Percentiles rank a stretch among this genome's conserved stretches.
Conservation (phyloP, 2,797 vertebrate species). For the Sibirionetta formosa region DNA sequence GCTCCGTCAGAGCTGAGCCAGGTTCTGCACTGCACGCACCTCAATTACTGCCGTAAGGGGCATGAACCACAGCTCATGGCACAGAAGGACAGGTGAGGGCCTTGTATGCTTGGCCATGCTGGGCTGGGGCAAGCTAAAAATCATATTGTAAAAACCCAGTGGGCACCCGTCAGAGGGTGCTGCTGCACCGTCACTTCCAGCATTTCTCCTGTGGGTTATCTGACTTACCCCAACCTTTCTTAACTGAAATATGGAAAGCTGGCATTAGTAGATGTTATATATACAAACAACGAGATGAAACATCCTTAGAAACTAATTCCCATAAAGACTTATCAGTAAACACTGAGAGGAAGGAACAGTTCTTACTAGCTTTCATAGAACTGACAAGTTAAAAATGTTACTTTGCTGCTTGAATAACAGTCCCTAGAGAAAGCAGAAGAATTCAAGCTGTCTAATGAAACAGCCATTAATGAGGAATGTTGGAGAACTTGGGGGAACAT, state of each 20-base stretch:
- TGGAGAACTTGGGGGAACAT: constrained; percentile 3
- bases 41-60: background rate
- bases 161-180: background rate
- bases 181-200: background rate
- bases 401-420: background rate
- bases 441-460: background rate
- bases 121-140: background rate
- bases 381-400: background rate
- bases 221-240: background rate
- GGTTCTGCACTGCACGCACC: background rate
- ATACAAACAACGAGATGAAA: background rate
- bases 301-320: too few relatives aligned
- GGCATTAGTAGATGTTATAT: background rate
- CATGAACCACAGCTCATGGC: accelerated
- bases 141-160: background rate
- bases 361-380: background rate
- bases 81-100: background rate
- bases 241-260: background rate
- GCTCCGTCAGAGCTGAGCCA: background rate
- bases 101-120: background rate
- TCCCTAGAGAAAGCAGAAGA: background rate
- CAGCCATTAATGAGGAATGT: background rate
- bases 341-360: background rate
- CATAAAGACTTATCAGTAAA: background rate
- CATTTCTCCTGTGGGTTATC: background rate